phyloP scores from a whole-genome alignment of 2,797 vertebrate genomes.

The Syngnathus rostellatus region DNA sequence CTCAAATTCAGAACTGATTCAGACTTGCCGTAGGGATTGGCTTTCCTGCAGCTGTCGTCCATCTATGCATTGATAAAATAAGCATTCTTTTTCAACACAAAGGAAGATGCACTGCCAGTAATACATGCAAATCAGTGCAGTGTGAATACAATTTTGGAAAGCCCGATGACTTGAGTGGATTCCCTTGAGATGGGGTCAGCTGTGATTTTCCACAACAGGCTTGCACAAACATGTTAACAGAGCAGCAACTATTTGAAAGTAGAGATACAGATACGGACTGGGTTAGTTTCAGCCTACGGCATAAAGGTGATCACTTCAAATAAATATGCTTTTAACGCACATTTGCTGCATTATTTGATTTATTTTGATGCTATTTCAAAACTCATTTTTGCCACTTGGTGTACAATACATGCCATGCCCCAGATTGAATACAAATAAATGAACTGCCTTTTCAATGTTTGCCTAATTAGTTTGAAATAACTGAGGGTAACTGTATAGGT shows the following conservation, averaged over 20 bases:
- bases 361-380: too few relatives aligned
- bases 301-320: neutral
- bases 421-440: too few relatives aligned
- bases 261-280: neutral
- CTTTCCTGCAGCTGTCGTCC: neutral
- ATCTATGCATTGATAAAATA: neutral
- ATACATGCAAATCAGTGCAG: neutral
- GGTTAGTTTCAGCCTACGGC: neutral
- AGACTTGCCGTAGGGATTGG: neutral
- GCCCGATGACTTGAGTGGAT: neutral
- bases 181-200: neutral
- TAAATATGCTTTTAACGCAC: too few relatives aligned
- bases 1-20: neutral
- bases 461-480: too few relatives aligned
- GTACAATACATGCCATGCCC: too few relatives aligned
- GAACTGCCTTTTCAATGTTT: too few relatives aligned
- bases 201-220: conserved; percentile 20
- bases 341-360: too few relatives aligned
- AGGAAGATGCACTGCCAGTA: neutral
- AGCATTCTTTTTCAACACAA: neutral
- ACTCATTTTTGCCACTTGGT: too few relatives aligned
- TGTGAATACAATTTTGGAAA: neutral
- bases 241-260: conserved; percentile 15
- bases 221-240: conserved; percentile 29
- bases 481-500: neutral